Conservation (phyloP, 1,140 invertebrate species). For the Drosophila micromelanica region DNA sequence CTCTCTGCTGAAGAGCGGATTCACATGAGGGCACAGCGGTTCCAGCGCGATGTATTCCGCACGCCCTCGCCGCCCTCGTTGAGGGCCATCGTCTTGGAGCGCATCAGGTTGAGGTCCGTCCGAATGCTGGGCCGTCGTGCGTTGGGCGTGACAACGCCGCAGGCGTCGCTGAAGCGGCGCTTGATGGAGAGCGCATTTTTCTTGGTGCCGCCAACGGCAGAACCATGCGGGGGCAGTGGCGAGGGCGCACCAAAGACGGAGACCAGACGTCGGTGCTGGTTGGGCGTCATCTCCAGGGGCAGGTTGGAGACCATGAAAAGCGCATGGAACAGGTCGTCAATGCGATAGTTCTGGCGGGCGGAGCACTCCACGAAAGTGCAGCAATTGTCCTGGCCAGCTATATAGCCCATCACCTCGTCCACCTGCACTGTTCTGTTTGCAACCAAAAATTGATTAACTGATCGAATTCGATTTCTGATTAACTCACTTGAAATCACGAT, state of each 20-base stretch:
- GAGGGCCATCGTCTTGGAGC: conserved; percentile 90
- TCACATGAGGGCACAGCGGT: conserved; percentile 76
- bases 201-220: conserved; percentile 88
- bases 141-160: conserved; percentile 93
- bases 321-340: conserved; percentile 93
- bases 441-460: background rate
- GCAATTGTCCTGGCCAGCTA: conserved; percentile 88
- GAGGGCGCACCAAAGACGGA: conserved; percentile 89
- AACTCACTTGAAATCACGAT: conserved; percentile 89
- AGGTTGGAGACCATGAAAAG: conserved; percentile 92
- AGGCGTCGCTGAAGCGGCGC: conserved; percentile 91
- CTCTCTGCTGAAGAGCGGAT: background rate
- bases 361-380: conserved; percentile 93
- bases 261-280: conserved; percentile 91
- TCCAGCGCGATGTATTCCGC: conserved; percentile 76
- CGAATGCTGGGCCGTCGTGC: conserved; percentile 92
- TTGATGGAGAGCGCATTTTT: conserved; percentile 92
- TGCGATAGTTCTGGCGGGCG: conserved; percentile 90
- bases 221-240: conserved; percentile 88
- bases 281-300: conserved; percentile 94
- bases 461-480: background rate
- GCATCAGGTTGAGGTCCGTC: conserved; percentile 93
- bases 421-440: conserved; percentile 87
- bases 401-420: conserved; percentile 89
- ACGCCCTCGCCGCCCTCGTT: conserved; percentile 86